Evolutionary conservation across 2,797 vertebrate species (phyloP), one percentile per base, ranked within the genome.

Genomic region (Syndactyla subalaris): DNA sequence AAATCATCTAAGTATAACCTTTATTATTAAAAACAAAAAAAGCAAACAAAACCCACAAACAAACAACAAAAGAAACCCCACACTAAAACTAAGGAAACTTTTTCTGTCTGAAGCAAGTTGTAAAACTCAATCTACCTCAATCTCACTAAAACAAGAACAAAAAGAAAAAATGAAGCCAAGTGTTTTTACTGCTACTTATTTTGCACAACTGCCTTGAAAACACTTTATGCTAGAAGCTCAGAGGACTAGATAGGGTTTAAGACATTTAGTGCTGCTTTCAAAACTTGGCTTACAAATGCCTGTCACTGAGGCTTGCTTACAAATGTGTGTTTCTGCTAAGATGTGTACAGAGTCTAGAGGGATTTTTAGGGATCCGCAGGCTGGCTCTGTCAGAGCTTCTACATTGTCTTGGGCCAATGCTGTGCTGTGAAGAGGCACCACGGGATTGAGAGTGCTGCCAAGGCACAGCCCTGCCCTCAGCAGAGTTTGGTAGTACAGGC

Each of bases 151-250:
- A 67, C 48, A 55, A 49, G 3, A 68, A 78, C 10, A 43, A 76
- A 80, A 68, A 84, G 15, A 3, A 43, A 80, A 77, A 93, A 39
- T 8, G 6, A 10, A 78, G 13, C 13, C 30, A 75, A 62, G 43
- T 43, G 52, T 74, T 92, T 95, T 95, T 83, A 61, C 24, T 74
- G 65, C 21, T 67, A 39, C 32, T 92, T 81, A 27, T 78, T 89
- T 89, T 9, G 3, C 45, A 57, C 30, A 80, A 22, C 26, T 43
- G 36, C 9, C 68, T 89, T 83, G 82, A 74, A 93, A 88, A 34
- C 30, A 65, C 41, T 92, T 85, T 72, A 22, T 3, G 4, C 23
- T 63, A 41, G 45, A 91, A 54, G 7, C 62, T 49, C 62, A 1
- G 1, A 68, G 49, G 66, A 72, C 65, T 20, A 65, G 61, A 14